Percentiles rank a stretch among this genome's conserved stretches.
phyloP scores from a whole-genome alignment of 2,797 vertebrate genomes.

The Spinibarbus caldwelli region DNA sequence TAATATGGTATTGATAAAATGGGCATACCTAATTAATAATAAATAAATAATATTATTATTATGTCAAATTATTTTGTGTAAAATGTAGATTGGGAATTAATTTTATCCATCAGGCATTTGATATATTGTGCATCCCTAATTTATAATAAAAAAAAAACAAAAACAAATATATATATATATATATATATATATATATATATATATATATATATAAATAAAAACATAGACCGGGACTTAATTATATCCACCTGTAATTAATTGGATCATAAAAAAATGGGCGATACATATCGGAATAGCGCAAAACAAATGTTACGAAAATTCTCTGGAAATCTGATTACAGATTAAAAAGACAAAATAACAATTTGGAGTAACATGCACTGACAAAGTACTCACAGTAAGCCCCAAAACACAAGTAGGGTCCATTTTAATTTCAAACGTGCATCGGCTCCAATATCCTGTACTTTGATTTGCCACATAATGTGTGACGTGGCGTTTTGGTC shows the following conservation, averaged over 20 bases:
- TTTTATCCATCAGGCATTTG: not conserved
- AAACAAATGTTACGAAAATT: not conserved
- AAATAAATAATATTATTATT: too few species aligned
- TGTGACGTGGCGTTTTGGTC: constrained; percentile 15
- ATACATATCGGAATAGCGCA: not conserved
- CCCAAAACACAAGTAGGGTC: not conserved
- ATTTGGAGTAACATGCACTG: not conserved
- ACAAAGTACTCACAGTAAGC: not conserved
- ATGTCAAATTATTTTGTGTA: not conserved
- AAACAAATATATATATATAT: too few species aligned
- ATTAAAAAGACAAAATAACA: not conserved
- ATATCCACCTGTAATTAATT: not conserved
- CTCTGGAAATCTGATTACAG: not conserved
- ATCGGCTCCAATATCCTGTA: not conserved
- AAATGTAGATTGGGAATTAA: not conserved
- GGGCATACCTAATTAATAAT: not conserved
- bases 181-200: too few species aligned
- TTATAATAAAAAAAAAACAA: too few species aligned
- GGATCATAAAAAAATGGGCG: not conserved
- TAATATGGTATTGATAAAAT: not conserved
- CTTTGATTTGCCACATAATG: constrained; percentile 7
- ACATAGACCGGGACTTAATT: too few species aligned
- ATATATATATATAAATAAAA: too few species aligned
- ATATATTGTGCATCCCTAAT: too few species aligned
- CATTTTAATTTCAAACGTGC: not conserved